phyloP scores from a whole-genome alignment of 2,113 vertebrate genomes.

The Piaya cayana region DNA sequence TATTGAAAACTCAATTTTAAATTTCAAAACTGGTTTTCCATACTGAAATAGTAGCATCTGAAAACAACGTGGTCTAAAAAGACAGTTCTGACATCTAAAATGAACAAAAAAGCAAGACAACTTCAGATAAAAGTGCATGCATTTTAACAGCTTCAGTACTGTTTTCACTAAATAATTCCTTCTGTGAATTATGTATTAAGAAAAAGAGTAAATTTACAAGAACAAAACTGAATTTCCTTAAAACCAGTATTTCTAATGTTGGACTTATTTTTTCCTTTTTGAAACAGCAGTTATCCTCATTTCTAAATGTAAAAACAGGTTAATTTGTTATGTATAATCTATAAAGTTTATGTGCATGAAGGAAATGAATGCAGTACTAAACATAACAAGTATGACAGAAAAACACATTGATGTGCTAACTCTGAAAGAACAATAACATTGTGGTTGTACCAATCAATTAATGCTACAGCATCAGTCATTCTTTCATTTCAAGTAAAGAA shows the following conservation, averaged over 20 bases:
- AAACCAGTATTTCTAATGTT: background rate
- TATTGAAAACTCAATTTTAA: background rate
- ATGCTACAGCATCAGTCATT: background rate
- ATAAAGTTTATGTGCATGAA: background rate
- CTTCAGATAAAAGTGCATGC: background rate
- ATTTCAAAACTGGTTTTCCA: background rate
- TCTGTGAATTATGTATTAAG: background rate
- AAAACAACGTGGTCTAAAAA: background rate
- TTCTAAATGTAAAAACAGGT: background rate
- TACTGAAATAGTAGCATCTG: background rate
- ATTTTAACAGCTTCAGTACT: background rate
- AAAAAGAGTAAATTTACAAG: background rate
- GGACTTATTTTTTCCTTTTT: background rate
- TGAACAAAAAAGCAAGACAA: background rate
- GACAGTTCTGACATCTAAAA: background rate
- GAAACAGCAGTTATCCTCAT: background rate
- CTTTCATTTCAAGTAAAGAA: conserved; percentile 71
- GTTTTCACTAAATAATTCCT: background rate
- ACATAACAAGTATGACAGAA: background rate
- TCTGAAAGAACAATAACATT: background rate
- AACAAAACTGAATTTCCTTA: background rate
- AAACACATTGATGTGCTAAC: background rate
- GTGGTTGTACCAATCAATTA: background rate
- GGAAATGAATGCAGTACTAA: background rate
- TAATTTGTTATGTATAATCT: background rate